phyloP scores from a whole-genome alignment of 2,888 invertebrate species.

The Pristionchus exspectatus region DNA sequence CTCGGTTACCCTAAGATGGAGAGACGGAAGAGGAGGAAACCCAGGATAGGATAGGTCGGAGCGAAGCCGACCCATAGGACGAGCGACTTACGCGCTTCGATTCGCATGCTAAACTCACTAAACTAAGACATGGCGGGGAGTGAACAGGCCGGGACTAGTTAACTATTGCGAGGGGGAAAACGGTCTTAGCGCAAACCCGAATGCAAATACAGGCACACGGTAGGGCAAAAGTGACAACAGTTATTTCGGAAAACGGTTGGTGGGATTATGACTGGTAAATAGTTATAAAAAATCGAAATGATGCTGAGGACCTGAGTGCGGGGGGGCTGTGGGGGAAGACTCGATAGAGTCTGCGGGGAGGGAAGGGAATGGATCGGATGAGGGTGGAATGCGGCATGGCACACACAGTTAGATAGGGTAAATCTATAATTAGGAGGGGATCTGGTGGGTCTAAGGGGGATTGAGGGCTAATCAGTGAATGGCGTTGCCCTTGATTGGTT shows the following conservation, averaged over 20 bases:
- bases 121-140: constrained; percentile 30
- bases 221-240: not conserved
- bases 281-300: not conserved
- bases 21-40: not conserved
- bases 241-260: not conserved
- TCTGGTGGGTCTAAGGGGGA: not conserved
- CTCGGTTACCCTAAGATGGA: constrained; percentile 45
- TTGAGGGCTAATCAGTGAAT: not conserved
- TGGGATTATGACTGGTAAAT: not conserved
- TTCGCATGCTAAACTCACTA: not conserved
- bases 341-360: not conserved
- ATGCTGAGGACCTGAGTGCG: constrained; percentile 18
- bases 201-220: not conserved
- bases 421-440: not conserved
- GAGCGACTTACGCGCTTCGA: not conserved
- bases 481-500: constrained; percentile 25
- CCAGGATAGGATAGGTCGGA: not conserved
- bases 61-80: no score
- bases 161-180: not conserved
- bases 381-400: constrained; percentile 19
- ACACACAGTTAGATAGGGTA: not conserved
- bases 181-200: not conserved
- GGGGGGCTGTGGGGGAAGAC: not conserved
- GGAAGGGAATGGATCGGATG: not conserved
- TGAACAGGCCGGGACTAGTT: not conserved